Evolutionary conservation across 2,888 invertebrate species (phyloP).

Genomic region (Leptopilina syphax): DNA sequence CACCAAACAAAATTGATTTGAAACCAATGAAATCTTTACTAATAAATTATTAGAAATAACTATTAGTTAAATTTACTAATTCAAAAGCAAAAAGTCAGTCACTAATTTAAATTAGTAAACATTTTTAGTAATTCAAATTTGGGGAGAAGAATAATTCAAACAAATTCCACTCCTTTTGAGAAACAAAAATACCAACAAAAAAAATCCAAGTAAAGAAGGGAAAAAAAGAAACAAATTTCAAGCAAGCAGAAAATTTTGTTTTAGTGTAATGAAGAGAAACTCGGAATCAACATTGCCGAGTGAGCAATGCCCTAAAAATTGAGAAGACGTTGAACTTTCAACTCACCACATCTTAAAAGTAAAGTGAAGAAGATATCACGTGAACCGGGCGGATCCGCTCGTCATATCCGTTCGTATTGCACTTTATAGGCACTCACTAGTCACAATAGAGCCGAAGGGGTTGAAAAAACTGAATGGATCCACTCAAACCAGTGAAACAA

Average conservation of each 20-base stretch:
- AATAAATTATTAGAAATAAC: too few relatives aligned
- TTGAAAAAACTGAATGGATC: conserved; percentile 18
- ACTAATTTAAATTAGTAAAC: too few relatives aligned
- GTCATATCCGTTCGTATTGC: conserved; percentile 65
- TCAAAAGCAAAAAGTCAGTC: too few relatives aligned
- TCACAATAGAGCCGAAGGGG: conserved; percentile 1
- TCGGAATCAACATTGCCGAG: background rate
- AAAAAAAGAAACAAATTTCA: background rate
- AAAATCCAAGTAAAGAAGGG: background rate
- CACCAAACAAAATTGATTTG: too few relatives aligned
- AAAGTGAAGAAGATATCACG: conserved; percentile 61
- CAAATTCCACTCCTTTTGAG: too few relatives aligned
- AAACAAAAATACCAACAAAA: too few relatives aligned
- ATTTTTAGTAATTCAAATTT: too few relatives aligned
- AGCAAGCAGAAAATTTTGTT: background rate
- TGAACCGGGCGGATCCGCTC: conserved; percentile 68
- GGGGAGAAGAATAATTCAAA: too few relatives aligned
- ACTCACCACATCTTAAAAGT: conserved; percentile 59
- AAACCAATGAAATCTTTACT: too few relatives aligned
- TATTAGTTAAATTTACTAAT: too few relatives aligned
- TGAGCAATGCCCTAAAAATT: conserved; percentile 3
- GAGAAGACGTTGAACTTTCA: conserved; percentile 39
- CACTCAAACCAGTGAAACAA: background rate
- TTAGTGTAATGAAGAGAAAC: background rate
- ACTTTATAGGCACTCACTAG: conserved; percentile 47